A percentile compares a stretch with the other conserved stretches of the same genome.
phyloP scores from a whole-genome alignment of 2,113 vertebrate species.

The Hypanus sabinus region DNA sequence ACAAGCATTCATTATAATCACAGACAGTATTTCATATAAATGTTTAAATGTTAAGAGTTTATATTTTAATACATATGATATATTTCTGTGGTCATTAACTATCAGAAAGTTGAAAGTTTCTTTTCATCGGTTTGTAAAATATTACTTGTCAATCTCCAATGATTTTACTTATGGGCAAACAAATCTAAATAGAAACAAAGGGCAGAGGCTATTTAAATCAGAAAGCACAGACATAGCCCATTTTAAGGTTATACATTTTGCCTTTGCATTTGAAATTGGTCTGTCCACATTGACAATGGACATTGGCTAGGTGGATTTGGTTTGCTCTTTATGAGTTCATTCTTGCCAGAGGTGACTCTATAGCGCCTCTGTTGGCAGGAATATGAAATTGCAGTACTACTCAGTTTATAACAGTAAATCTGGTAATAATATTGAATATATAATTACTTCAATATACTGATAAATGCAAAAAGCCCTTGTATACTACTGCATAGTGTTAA shows the following conservation, averaged over 20 bases:
- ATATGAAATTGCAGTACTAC: not conserved
- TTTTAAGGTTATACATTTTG: constrained; percentile 8
- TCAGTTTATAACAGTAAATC: not conserved
- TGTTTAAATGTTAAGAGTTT: not conserved
- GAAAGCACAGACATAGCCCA: not conserved
- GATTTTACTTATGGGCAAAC: not conserved
- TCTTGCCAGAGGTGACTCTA: not conserved
- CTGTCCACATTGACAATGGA: not conserved
- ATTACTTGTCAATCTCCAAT: not conserved
- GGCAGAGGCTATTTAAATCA: not conserved
- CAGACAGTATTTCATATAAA: not conserved
- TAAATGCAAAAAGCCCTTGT: constrained; percentile 3
- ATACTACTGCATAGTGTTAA: not conserved
- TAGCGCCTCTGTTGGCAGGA: not conserved
- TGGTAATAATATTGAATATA: not conserved
- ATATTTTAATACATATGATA: not conserved
- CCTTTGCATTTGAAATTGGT: not conserved
- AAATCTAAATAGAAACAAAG: not conserved
- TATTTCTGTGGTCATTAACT: not conserved
- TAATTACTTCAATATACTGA: constrained; percentile 1
- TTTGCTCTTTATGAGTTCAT: not conserved
- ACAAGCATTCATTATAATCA: not conserved
- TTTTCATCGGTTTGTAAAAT: not conserved
- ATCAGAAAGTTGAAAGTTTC: not conserved
- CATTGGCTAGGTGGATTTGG: not conserved